Percentiles rank a stretch among this genome's conserved stretches.
phyloP scores from a whole-genome alignment of 2,113 vertebrate genomes.

The Otocyon megalotis region DNA sequence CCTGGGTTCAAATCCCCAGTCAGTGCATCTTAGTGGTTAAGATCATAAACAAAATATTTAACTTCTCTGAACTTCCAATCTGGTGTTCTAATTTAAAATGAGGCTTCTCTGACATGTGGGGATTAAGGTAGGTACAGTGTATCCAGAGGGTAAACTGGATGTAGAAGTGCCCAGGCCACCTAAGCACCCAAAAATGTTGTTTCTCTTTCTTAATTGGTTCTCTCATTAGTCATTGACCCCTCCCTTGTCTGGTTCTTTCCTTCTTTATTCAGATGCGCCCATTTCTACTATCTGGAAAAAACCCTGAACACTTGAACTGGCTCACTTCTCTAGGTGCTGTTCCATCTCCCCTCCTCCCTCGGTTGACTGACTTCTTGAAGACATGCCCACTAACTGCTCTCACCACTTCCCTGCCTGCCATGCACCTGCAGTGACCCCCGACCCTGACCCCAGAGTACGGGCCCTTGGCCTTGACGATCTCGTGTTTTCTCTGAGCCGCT shows the following conservation, averaged over 20 bases:
- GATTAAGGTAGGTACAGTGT: neutral
- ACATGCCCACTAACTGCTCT: neutral
- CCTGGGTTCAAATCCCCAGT: neutral
- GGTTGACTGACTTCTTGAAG: neutral
- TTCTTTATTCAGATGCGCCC: neutral
- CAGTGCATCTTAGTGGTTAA: neutral
- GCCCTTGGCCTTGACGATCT: neutral
- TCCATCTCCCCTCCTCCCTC: neutral
- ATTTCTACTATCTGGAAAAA: neutral
- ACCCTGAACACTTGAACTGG: neutral
- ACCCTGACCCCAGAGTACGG: neutral
- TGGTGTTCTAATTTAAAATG: neutral
- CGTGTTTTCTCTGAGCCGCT: neutral
- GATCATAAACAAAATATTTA: neutral
- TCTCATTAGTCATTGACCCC: neutral
- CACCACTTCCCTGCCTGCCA: neutral
- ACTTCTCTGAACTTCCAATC: neutral
- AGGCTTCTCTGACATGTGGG: neutral
- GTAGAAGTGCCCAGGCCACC: neutral
- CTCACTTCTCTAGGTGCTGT: neutral
- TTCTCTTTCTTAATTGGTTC: neutral
- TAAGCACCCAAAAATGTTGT: neutral
- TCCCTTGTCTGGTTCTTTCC: neutral
- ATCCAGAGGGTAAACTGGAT: neutral
- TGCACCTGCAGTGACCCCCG: neutral